phyloP scores from a whole-genome alignment of 35 echinoderm and acorn worm species.

The Anneissia japonica region DNA sequence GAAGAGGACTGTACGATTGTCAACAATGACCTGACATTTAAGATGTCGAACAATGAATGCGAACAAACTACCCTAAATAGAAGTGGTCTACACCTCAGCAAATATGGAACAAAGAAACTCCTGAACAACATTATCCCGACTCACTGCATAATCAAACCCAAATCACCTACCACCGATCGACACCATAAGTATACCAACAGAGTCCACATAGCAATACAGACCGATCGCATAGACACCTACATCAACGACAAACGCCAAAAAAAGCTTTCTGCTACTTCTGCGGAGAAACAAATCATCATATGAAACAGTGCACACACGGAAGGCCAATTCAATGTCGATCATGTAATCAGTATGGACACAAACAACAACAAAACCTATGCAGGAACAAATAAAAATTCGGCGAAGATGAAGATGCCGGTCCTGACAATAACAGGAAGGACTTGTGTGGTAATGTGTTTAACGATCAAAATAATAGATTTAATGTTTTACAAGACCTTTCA shows the following conservation, averaged over 20 bases:
- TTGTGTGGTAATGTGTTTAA: no score
- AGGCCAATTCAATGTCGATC: neutral
- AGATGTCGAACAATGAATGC: constrained; percentile 7
- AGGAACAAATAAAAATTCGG: neutral
- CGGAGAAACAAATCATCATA: neutral
- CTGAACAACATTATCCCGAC: constrained; percentile 8
- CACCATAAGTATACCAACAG: neutral
- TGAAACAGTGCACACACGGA: neutral
- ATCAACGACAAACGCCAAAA: neutral
- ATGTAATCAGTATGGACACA: neutral
- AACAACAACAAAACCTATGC: neutral
- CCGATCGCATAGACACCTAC: neutral
- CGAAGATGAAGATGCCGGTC: neutral
- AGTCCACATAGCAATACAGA: neutral
- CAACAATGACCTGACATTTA: constrained; percentile 32
- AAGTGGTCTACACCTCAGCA: constrained; percentile 10
- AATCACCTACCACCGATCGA: no score
- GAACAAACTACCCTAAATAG: constrained; percentile 2
- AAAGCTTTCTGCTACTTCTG: neutral
- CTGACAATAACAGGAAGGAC: no score
- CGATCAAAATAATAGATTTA: no score
- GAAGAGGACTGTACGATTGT: constrained; percentile 7
- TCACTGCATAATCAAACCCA: neutral
- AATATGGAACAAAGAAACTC: constrained; percentile 6
- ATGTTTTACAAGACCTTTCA: no score